Conservation (phyloP, 1,140 invertebrate genomes). For the Sipha flava region DNA sequence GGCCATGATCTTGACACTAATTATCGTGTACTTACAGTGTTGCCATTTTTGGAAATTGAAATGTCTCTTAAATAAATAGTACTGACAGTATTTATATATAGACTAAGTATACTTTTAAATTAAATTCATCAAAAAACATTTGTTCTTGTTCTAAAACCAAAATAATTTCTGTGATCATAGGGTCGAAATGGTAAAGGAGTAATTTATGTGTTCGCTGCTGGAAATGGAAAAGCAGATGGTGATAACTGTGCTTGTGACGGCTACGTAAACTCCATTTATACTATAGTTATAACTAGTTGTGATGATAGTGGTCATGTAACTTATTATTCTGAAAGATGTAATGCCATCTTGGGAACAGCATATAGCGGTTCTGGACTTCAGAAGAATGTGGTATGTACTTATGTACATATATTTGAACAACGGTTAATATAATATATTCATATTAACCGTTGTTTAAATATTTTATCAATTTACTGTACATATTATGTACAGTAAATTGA, state of each 20-base stretch:
- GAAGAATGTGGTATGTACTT: conserved; percentile 75
- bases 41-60: no score
- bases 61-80: no score
- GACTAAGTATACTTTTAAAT: no score
- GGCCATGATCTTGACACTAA: no score
- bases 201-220: conserved; percentile 88
- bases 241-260: conserved; percentile 91
- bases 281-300: conserved; percentile 76
- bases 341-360: conserved; percentile 77
- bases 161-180: conserved; percentile 44
- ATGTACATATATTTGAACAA: no score
- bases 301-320: conserved; percentile 73
- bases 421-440: no score
- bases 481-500: no score
- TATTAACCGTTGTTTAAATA: no score
- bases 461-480: no score
- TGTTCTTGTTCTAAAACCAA: no score
- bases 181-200: conserved; percentile 72
- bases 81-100: no score
- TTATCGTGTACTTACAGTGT: no score
- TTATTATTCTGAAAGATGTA: conserved; percentile 83
- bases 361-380: conserved; percentile 81
- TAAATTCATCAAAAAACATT: conserved; percentile 53
- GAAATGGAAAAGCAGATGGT: conserved; percentile 73
- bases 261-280: conserved; percentile 76